Percentiles rank a stretch among this genome's conserved stretches.
phyloP scores from a whole-genome alignment of 2,113 vertebrate species.

The Tricholaema leucomelas region DNA sequence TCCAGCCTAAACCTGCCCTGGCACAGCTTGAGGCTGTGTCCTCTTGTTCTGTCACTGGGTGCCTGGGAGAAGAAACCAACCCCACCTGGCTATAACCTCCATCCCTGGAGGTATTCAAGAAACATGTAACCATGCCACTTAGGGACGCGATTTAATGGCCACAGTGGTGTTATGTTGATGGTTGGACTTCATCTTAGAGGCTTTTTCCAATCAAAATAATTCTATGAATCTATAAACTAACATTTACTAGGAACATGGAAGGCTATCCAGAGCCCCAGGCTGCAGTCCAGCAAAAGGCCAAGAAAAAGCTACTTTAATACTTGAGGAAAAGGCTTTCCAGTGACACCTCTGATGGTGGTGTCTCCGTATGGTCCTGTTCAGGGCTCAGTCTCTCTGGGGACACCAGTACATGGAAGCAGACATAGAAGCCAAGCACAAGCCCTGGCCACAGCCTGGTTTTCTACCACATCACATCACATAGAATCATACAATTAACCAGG shows the following conservation, averaged over 20 bases:
- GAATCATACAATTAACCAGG: no score
- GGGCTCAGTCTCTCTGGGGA: background rate
- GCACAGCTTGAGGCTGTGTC: no score
- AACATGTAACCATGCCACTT: no score
- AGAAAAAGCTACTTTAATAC: background rate
- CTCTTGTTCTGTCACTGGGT: no score
- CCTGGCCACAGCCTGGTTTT: background rate
- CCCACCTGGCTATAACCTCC: no score
- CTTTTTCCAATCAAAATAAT: no score
- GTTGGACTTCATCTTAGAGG: no score
- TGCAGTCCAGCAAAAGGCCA: background rate
- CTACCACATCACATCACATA: background rate
- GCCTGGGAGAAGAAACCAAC: no score
- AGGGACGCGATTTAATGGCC: no score
- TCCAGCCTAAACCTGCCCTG: no score
- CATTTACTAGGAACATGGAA: rapidly evolving
- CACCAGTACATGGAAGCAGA: background rate
- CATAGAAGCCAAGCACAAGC: rapidly evolving
- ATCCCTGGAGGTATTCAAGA: no score
- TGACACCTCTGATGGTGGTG: rapidly evolving
- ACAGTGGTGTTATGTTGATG: no score
- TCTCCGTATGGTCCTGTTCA: background rate
- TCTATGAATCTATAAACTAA: background rate
- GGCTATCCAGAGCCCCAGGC: background rate
- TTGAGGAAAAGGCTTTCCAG: background rate